Evolutionary conservation across 2,113 vertebrate genomes (phyloP), one percentile per base, ranked within the genome.

Genomic region (Arothron firmamentum): DNA sequence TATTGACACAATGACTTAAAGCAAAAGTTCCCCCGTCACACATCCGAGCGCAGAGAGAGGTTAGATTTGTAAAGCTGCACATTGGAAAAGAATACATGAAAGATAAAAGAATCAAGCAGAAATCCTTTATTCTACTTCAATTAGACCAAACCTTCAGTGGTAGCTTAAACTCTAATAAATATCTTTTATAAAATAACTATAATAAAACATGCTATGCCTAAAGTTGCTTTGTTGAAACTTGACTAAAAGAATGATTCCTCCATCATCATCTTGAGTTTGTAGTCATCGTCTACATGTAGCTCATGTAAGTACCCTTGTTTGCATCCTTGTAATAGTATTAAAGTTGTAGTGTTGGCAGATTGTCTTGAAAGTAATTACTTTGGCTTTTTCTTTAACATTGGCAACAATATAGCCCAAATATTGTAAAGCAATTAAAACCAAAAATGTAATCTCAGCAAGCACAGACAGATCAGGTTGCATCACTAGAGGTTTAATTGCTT

Each of bases 1-100:
- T 83, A 84, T 74, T 81, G 80, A 83, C 78, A 80, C 78, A 65
- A 52, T 56, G 81, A 73, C 62, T 84, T 72, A 69, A 74, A 75
- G 67, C 50, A 56, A 81, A 70, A 70, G 67, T 70, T 65, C 51
- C 34, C 60, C 54, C 47, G 34, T 81, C 62, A 57, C 46, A 54
- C 38, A 56, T 62, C 77, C 73, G 64, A 77, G 77, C 70, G 65
- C 65, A 34, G 38, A 6, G 46, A 53, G 20, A 74, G 59, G 50
- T 66, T 28, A 5, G 55, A 69, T 71, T 74, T 34, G 31, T 65
- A 64, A 66, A 72, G 55, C 70, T 67, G 17, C 48, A 65, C 56
- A 70, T 62, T 61, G 50, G 25, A 62, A 43, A 65, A 34, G 41
- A 38, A 12, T 50, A 6, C 16, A 11, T 17, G n/a, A 18, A 16